phyloP scores from a whole-genome alignment of 2,113 vertebrate species.

The Natator depressus region DNA sequence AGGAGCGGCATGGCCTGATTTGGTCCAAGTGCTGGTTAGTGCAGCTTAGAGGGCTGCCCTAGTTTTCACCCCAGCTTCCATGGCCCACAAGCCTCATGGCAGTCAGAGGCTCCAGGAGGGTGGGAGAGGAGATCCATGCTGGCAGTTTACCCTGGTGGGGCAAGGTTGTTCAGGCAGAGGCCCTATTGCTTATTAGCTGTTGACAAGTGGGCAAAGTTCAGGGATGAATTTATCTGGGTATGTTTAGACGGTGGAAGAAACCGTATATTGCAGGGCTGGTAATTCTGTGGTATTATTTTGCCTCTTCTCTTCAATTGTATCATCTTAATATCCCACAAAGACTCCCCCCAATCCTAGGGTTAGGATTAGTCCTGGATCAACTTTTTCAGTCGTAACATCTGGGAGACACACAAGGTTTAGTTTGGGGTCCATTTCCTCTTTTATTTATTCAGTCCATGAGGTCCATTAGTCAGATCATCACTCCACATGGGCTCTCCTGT shows the following conservation, averaged over 20 bases:
- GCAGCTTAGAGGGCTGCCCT: neutral
- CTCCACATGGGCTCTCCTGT: constrained; percentile 29
- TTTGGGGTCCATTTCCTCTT: constrained; percentile 49
- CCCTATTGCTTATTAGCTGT: neutral
- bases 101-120: neutral
- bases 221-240: neutral
- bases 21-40: neutral
- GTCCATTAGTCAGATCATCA: constrained; percentile 40
- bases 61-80: neutral
- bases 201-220: neutral
- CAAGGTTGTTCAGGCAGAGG: neutral
- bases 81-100: neutral
- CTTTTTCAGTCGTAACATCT: constrained; percentile 42
- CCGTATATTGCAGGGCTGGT: neutral
- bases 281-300: constrained; percentile 6
- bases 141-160: neutral
- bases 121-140: too few relatives aligned
- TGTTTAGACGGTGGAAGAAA: neutral
- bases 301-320: constrained; percentile 3
- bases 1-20: neutral
- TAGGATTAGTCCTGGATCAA: constrained; percentile 36
- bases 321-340: constrained; percentile 13
- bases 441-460: constrained; percentile 25
- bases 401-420: constrained; percentile 34
- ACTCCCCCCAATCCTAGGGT: constrained; percentile 1